phyloP scores from a whole-genome alignment of 2,888 invertebrate genomes.

The Ophraella communa region DNA sequence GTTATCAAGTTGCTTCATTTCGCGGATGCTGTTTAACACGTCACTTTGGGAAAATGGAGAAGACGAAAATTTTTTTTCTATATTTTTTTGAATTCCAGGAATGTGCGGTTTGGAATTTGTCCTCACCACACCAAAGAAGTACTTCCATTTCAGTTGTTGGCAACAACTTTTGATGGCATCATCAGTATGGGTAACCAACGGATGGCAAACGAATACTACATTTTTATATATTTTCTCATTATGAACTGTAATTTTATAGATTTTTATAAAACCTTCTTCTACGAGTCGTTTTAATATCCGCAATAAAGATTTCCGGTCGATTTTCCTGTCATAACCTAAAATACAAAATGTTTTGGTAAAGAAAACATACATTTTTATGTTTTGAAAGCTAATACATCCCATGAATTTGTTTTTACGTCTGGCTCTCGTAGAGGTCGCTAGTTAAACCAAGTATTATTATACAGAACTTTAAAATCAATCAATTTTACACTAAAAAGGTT shows the following conservation, averaged over 20 bases:
- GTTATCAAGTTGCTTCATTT: conserved; percentile 37
- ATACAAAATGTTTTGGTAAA: background rate
- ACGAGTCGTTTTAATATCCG: conserved; percentile 67
- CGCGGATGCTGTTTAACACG: conserved; percentile 43
- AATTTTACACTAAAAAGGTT: too few relatives aligned
- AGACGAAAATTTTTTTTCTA: conserved; percentile 39
- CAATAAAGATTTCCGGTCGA: conserved; percentile 71
- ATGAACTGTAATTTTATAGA: conserved; percentile 62
- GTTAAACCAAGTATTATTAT: too few relatives aligned
- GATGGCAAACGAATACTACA: conserved; percentile 65
- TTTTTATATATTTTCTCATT: conserved; percentile 59
- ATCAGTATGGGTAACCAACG: conserved; percentile 60
- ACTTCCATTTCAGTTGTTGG: conserved; percentile 69
- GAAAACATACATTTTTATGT: background rate
- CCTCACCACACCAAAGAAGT: conserved; percentile 48
- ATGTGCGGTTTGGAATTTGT: conserved; percentile 20
- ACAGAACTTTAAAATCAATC: too few relatives aligned
- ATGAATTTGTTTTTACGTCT: too few relatives aligned
- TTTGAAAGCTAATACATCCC: too few relatives aligned
- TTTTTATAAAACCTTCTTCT: conserved; percentile 65
- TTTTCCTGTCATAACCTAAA: conserved; percentile 61
- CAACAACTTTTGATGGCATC: conserved; percentile 64
- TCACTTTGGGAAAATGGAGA: conserved; percentile 40
- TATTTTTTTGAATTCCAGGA: conserved; percentile 16
- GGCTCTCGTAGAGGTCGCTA: too few relatives aligned